Conservation (phyloP, 2,888 invertebrate species). For the Melangyna quadrimaculata region DNA sequence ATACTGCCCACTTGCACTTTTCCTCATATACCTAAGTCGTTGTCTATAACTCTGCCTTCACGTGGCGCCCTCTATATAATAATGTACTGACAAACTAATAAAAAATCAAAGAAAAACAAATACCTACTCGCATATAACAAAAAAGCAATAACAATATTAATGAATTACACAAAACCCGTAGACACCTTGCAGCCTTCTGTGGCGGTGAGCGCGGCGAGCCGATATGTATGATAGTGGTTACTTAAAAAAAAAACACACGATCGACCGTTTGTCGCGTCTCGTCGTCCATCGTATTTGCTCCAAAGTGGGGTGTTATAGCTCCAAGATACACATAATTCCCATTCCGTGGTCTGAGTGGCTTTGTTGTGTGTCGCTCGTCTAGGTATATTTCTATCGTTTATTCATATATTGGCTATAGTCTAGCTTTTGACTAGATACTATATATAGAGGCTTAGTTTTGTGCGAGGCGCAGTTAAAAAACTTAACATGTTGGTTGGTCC, state of each 20-base stretch:
- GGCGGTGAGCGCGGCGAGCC: background rate
- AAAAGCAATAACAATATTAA: conserved; percentile 60
- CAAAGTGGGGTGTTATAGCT: conserved; percentile 9
- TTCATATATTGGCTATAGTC: conserved; percentile 43
- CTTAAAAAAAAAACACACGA: conserved; percentile 23
- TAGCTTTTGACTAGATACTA: conserved; percentile 40
- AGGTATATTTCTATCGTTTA: conserved; percentile 36
- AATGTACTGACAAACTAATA: background rate
- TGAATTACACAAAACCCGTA: conserved; percentile 65
- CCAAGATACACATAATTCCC: background rate
- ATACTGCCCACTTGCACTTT: conserved; percentile 68
- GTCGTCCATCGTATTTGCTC: background rate
- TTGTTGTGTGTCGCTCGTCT: background rate
- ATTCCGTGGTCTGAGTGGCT: conserved; percentile 11
- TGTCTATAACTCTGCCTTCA: background rate
- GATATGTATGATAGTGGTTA: background rate
- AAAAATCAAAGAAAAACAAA: conserved; percentile 39
- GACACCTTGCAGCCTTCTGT: conserved; percentile 66
- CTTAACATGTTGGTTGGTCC: conserved; percentile 52
- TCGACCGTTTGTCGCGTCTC: background rate
- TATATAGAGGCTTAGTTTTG: conserved; percentile 55
- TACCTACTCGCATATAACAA: conserved; percentile 19
- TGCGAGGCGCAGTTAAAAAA: conserved; percentile 29
- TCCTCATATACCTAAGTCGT: conserved; percentile 30
- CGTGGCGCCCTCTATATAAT: conserved; percentile 10